Evolutionary conservation across 2,113 vertebrate species (phyloP).

Genomic region (Megatriorchis doriae): DNA sequence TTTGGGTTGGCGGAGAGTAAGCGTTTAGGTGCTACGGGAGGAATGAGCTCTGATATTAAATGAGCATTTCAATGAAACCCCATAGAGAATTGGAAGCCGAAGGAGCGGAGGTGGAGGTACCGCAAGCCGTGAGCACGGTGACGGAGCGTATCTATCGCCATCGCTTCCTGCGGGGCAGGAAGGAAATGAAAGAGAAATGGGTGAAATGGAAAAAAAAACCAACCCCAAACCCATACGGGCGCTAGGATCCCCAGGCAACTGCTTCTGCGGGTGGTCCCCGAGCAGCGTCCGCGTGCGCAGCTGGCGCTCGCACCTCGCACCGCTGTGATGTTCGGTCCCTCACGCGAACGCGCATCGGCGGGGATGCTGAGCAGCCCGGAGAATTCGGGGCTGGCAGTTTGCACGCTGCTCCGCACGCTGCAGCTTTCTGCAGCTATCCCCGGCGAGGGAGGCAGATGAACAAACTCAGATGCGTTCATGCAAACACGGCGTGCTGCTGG

Average conservation of each 20-base stretch:
- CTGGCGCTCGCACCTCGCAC: neutral
- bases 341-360: rapidly evolving
- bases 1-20: neutral
- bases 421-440: neutral
- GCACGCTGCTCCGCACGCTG: neutral
- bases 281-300: neutral
- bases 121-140: rapidly evolving
- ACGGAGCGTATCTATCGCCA: neutral
- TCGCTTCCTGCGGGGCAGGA: neutral
- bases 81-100: neutral
- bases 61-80: neutral
- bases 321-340: neutral
- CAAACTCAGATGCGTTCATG: neutral
- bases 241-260: neutral
- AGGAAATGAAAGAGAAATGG: neutral
- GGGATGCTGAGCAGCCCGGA: neutral
- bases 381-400: too few relatives aligned
- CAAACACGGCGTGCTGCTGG: neutral
- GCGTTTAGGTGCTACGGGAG: neutral
- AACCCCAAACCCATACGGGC: rapidly evolving
- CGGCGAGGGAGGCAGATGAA: rapidly evolving
- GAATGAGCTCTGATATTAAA: neutral
- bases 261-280: rapidly evolving
- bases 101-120: neutral
- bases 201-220: neutral